A percentile compares a stretch with the other conserved stretches of the same genome.
Evolutionary conservation across 2,113 vertebrate genomes (phyloP).

Genomic region (Bucco capensis): DNA sequence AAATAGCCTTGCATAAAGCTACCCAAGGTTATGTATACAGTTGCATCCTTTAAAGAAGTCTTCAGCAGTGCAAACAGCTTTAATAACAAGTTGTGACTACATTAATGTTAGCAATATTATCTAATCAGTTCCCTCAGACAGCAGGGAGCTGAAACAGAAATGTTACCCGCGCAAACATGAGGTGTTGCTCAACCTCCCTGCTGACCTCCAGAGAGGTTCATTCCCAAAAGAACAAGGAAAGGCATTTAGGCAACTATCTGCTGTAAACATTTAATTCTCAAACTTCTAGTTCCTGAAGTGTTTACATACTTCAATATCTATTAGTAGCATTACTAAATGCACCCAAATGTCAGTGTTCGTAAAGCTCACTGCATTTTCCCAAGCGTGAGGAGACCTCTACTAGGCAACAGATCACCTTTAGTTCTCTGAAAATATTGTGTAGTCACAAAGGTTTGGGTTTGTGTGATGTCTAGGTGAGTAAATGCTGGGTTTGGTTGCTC

Average conservation of each 20-base stretch:
- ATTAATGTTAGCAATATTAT: background rate
- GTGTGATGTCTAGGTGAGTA: background rate
- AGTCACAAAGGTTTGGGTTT: constrained; percentile 16
- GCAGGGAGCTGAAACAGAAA: background rate
- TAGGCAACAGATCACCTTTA: background rate
- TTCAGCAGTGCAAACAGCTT: background rate
- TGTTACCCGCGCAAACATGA: background rate
- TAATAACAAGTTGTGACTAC: background rate
- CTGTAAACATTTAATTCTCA: background rate
- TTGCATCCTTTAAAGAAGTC: background rate
- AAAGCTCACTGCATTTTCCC: background rate
- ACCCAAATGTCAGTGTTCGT: background rate
- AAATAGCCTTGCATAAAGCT: background rate
- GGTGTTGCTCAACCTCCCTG: background rate
- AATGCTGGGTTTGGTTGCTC: background rate
- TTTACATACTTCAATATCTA: background rate
- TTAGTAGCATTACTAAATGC: background rate
- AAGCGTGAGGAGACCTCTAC: background rate
- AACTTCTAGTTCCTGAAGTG: background rate
- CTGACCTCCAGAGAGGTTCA: background rate
- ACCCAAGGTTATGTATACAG: background rate
- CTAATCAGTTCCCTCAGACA: background rate
- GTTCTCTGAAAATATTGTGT: background rate
- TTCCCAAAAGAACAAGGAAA: background rate
- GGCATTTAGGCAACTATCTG: background rate